Evolutionary conservation across 2,888 invertebrate species (phyloP), one percentile per base, ranked within the genome.

Genomic region (Conops quadrifasciatus): DNA sequence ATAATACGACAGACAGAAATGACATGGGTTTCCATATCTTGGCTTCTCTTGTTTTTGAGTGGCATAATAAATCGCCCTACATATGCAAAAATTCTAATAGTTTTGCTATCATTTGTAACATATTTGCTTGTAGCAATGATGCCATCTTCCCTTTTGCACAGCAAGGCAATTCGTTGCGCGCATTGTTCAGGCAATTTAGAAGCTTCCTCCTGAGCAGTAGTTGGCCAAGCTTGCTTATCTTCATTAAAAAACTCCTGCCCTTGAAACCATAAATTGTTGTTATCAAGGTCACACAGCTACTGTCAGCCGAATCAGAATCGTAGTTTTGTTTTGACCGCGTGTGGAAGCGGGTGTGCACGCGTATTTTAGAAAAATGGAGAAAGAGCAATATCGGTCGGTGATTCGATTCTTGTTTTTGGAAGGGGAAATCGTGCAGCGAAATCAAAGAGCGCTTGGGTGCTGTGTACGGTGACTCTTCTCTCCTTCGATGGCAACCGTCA

Each of bases 151-250:
- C 51, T 21, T 7, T 11, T 30, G 21, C 13, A 28, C 19, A 51
- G 9, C 16, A 64, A 16, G 24, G 13, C 49, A 26, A 49, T 53
- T 21, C 11, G 1, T 1, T 53, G 0, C 1, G 5, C 26, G 19
- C 51, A 4, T 24, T 11, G 26, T 53, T 58, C 49, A 70, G 66
- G 30, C 1, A 49, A 28, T 36, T 68, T 53, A 19, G 7, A 26
- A 16, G 56, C 51, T 43, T 26, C 53, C 4, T 16, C 13, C 24
- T 43, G 9, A 53, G 47, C 13, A 13, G 13, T 64, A 21, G 53
- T 30, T 19, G 70, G 64, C 82, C 78, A 87, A 73, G 72, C 72
- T 72, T 63, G 16, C 70, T 56, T 36, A 16, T 45, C 51, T 60
- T 67, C 26, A 13, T 45, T 9, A 28, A 70, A 56, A 62, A 73